Base-by-base conservation (phyloP, 2,113 vertebrate species). In the Coturnix japonica region DNA sequence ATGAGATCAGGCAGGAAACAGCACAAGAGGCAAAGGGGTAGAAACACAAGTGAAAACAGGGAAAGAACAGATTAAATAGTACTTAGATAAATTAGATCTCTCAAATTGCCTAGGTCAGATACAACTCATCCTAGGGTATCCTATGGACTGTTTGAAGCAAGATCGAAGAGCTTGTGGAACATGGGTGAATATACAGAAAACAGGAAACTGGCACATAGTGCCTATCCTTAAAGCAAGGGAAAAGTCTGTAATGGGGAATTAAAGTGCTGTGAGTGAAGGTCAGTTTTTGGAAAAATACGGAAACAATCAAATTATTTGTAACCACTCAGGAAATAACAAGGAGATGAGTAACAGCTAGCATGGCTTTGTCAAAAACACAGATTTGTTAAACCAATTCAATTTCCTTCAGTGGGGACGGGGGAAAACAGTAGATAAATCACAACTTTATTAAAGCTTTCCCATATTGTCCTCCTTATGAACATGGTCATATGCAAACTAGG, bases 321-420 rank as follows among this genome's bases (percentile, higher is more conserved):
- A 94, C 91, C 25, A 12, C 93, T 96, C 94, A 96, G 95, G 94
- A 96, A 95, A 95, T 96, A 96, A 95, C 94, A 95, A 95, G 87
- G 87, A 94, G 93, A 95, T 95, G 95, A 96, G 91, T 96, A 96
- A 95, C 85, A 92, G 93, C 70, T 94, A 94, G 85, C 75, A 80
- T 11, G 43, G 93, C 79, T 95, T 92, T 95, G 93, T 95, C 87
- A 95, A 94, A 95, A 94, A 85, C 87, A 89, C 85, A 91, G 91
- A 95, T 96, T 96, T 92, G 94, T 95, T 95, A 96, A 95, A 96
- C 85, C 91, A 95, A 82, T 94, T 91, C 92, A 82, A 95, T 96
- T 95, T 96, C 82, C 90, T 94, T 93, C 82, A 90, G 41, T 67
- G 85, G 90, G 94, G 93, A 91, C 70, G 51, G 72, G 23, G 60